phyloP scores from a whole-genome alignment of 2,113 vertebrate genomes.

The human (Homo sapiens) region GRCh38 chr22:37369501-37370000 shows the following conservation, averaged over 20 bases:
- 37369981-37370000: slow-evolving; percentile 67
- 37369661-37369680: not conserved
- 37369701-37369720: too few species aligned
- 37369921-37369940: slow-evolving; percentile 68
- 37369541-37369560: not conserved
- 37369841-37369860: not conserved
- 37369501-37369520: not conserved
- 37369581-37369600: not conserved
- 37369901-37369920: slow-evolving; percentile 39
- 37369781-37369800: not conserved
- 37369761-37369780: not conserved
- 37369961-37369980: slow-evolving; percentile 71
- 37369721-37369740: not conserved
- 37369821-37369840: fast-evolving
- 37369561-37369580: not conserved
- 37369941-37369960: slow-evolving; percentile 75
- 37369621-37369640: fast-evolving
- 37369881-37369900: not conserved
- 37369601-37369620: not conserved
- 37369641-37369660: not conserved
- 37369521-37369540: not conserved
- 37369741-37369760: not conserved
- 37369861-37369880: not conserved
- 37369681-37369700: not conserved
- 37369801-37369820: not conserved